Evolutionary conservation across 2,888 invertebrate species (phyloP).

Genomic region (Scrobipalpa atriplicella): DNA sequence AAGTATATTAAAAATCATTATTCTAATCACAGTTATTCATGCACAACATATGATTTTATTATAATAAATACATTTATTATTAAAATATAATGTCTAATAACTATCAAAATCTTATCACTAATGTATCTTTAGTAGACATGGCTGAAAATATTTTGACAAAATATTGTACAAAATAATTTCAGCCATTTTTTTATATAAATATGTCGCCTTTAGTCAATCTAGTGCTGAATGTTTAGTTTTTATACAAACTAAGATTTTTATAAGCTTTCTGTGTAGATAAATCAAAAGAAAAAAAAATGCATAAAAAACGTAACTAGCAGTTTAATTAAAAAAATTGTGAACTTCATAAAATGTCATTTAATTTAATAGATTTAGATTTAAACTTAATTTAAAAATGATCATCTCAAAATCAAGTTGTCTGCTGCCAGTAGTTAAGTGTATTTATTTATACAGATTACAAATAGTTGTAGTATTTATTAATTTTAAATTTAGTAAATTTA

Average conservation of each 20-base stretch:
- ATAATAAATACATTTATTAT: conserved; percentile 10
- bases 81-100: not conserved
- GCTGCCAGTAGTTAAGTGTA: not conserved
- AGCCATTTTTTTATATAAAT: not conserved
- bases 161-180: not conserved
- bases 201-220: conserved; percentile 19
- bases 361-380: not conserved
- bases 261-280: conserved; percentile 7
- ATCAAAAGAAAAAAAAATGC: not conserved
- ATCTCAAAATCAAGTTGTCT: not conserved
- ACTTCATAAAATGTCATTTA: not conserved
- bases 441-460: not conserved
- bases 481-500: no score
- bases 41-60: conserved; percentile 35
- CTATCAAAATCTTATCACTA: conserved; percentile 14
- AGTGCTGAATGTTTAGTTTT: not conserved
- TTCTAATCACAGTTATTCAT: conserved; percentile 38
- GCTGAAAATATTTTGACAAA: conserved; percentile 5
- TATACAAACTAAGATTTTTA: not conserved
- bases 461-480: not conserved
- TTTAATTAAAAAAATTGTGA: not conserved
- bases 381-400: not conserved
- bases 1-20: conserved; percentile 31
- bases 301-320: not conserved
- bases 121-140: not conserved